phyloP scores from a whole-genome alignment of 2,888 invertebrate genomes.

The Platycheirus albimanus region DNA sequence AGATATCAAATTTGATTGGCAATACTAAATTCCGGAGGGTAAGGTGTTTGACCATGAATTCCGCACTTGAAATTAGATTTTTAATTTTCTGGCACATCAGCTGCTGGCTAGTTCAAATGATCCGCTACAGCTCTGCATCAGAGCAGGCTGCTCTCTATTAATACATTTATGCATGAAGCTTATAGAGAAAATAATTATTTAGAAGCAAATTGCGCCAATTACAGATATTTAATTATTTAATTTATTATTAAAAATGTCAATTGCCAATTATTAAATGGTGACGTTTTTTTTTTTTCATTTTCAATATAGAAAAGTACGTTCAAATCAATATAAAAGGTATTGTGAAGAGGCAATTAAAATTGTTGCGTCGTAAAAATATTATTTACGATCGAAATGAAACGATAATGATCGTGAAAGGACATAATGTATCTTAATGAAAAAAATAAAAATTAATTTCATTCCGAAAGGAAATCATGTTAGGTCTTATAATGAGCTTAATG shows the following conservation, averaged over 20 bases:
- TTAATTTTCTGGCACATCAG: not conserved
- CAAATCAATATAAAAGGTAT: too few species aligned
- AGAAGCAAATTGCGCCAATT: slow-evolving; percentile 61
- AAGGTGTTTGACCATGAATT: slow-evolving; percentile 42
- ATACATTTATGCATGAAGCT: not conserved
- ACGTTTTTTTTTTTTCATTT: slow-evolving; percentile 21
- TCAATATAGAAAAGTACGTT: too few species aligned
- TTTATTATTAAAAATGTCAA: slow-evolving; percentile 64
- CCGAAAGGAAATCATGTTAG: slow-evolving; percentile 9
- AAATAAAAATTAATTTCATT: not conserved
- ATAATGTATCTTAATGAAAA: not conserved
- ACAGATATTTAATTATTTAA: slow-evolving; percentile 70
- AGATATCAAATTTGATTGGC: slow-evolving; percentile 55
- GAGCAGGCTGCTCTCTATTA: not conserved
- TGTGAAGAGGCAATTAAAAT: not conserved
- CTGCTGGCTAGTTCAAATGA: not conserved
- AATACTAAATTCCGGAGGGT: slow-evolving; percentile 12
- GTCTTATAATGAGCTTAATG: slow-evolving; percentile 7
- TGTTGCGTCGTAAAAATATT: slow-evolving; percentile 24
- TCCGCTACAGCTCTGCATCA: too few species aligned
- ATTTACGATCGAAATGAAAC: slow-evolving; percentile 12
- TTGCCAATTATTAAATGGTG: slow-evolving; percentile 47
- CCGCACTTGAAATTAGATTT: slow-evolving; percentile 61
- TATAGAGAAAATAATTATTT: not conserved
- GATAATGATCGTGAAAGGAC: slow-evolving; percentile 14